Percentiles rank a stretch among this genome's conserved stretches.
These are phyloP conservation scores for Macrotus californicus DNA, from an alignment of 2,113 vertebrate genomes.

Conservation along the genomic window DNA sequence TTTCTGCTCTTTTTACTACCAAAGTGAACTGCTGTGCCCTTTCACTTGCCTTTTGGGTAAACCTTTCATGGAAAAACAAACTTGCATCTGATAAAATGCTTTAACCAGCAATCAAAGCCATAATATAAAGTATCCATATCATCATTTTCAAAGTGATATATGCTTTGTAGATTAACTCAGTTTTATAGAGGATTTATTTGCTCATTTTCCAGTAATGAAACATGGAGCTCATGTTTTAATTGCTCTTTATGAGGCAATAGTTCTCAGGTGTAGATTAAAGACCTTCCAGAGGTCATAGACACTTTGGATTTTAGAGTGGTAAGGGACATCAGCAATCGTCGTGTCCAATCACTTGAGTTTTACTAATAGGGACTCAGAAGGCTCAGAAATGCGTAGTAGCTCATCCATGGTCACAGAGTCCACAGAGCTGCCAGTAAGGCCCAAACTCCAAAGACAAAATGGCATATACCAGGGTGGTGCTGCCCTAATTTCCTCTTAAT, in stretches of 20 bases:
- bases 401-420: background rate
- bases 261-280: background rate
- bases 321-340: background rate
- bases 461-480: background rate
- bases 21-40: background rate
- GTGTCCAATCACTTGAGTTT: background rate
- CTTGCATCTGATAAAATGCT: conserved; percentile 13
- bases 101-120: conserved; percentile 3
- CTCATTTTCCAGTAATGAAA: background rate
- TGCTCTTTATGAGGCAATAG: background rate
- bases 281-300: background rate
- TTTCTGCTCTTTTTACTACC: conserved; percentile 27
- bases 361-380: background rate
- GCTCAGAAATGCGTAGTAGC: background rate
- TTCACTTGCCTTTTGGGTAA: background rate
- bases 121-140: background rate
- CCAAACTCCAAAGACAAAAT: background rate
- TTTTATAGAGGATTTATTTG: background rate
- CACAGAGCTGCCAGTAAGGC: background rate
- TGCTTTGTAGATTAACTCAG: background rate
- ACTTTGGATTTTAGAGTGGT: conserved; percentile 21
- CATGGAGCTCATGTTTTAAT: background rate
- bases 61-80: conserved; percentile 20
- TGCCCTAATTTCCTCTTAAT: background rate
- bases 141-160: background rate